These are phyloP conservation scores for Apodemus agrarius DNA, from an alignment of 2,797 vertebrate genomes.

Conservation along the genomic window DNA sequence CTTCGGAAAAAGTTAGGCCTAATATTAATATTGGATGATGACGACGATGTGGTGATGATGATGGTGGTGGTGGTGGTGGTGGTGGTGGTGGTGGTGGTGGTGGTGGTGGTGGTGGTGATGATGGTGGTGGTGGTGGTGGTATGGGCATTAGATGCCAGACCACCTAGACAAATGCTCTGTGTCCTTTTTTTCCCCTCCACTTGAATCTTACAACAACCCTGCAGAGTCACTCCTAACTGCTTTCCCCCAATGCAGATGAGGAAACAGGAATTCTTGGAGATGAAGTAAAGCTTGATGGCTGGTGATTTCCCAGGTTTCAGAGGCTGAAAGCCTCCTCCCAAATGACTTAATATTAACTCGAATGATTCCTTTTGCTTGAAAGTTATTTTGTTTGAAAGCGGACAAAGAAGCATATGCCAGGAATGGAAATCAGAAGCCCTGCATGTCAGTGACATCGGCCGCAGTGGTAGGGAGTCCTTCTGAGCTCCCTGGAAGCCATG, in stretches of 20 bases:
- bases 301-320: neutral
- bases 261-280: neutral
- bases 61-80: no score
- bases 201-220: neutral
- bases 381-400: neutral
- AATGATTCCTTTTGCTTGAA: conserved; percentile 18
- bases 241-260: neutral
- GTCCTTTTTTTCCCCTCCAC: neutral
- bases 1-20: neutral
- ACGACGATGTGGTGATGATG: no score
- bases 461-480: neutral
- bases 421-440: neutral
- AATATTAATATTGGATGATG: neutral
- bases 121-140: neutral
- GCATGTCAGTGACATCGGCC: neutral
- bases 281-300: neutral
- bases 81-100: no score
- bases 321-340: conserved; percentile 10
- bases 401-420: conserved; percentile 27
- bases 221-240: neutral
- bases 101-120: no score
- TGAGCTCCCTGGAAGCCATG: neutral
- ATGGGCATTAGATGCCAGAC: neutral
- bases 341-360: neutral
- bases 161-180: neutral